Evolutionary conservation across 37 sponge, comb jelly and placozoan species (phyloP).

Genomic region (Spongia lamella): DNA sequence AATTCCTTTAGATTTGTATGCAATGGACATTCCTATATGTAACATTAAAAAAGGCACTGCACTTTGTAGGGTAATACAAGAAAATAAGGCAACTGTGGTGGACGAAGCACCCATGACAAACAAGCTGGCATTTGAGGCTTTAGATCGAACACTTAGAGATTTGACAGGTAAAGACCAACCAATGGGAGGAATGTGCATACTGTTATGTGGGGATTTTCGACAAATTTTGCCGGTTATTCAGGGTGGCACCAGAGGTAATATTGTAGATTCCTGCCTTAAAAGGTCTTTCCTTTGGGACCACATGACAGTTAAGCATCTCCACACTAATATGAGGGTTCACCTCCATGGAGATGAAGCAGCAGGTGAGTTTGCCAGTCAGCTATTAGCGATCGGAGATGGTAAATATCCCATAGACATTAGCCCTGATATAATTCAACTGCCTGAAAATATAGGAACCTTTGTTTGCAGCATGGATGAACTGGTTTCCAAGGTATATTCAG

Average conservation of each 20-base stretch:
- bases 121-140: conserved; percentile 15
- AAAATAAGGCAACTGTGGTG: not conserved
- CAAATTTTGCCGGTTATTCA: conserved; percentile 32
- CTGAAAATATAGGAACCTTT: too few relatives aligned
- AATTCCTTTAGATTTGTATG: conserved; percentile 31
- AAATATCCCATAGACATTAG: not conserved
- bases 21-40: conserved; percentile 10
- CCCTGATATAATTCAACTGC: not conserved
- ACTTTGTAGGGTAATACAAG: not conserved
- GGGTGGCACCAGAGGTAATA: conserved; percentile 9
- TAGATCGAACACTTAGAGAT: conserved; percentile 4
- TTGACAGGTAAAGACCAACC: not conserved
- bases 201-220: conserved; percentile 35
- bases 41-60: conserved; percentile 10
- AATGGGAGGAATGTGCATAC: conserved; percentile 18
- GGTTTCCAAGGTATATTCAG: too few relatives aligned
- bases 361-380: conserved; percentile 6
- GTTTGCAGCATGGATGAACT: too few relatives aligned
- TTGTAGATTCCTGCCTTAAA: conserved; percentile 22
- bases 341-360: conserved; percentile 6
- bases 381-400: conserved; percentile 21
- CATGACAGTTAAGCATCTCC: conserved; percentile 1
- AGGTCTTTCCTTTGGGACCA: conserved; percentile 17
- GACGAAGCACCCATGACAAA: conserved; percentile 27
- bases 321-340: conserved; percentile 16